A percentile compares a stretch with the other conserved stretches of the same genome.
phyloP scores from a whole-genome alignment of 35 echinoderm and acorn worm genomes.

The Ophioderma brevispina region DNA sequence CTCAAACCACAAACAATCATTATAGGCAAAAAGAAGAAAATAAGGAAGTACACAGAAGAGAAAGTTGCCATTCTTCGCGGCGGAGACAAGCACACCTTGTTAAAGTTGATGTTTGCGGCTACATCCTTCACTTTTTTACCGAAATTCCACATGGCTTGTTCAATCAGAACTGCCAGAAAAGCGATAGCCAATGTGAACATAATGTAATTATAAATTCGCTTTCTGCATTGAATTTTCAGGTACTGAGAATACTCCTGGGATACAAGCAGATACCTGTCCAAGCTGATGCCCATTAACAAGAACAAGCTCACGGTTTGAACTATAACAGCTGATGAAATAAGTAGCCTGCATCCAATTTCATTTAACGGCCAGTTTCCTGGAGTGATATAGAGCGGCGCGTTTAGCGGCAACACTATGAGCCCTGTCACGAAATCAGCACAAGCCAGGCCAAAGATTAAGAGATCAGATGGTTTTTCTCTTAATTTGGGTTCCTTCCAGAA shows the following conservation, averaged over 20 bases:
- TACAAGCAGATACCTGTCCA: background rate
- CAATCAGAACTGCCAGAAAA: background rate
- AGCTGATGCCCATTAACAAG: background rate
- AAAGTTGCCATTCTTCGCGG: background rate
- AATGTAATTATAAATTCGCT: background rate
- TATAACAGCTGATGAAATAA: background rate
- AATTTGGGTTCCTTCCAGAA: background rate
- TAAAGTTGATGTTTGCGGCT: background rate
- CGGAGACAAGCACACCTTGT: background rate
- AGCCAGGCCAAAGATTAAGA: background rate
- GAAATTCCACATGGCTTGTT: background rate
- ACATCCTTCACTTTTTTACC: background rate
- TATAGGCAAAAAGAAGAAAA: background rate
- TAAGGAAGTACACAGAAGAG: background rate
- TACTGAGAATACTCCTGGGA: background rate
- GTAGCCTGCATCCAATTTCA: background rate
- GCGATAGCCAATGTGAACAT: background rate
- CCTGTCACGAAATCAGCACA: background rate
- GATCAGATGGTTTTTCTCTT: background rate
- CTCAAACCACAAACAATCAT: background rate
- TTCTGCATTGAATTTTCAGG: background rate
- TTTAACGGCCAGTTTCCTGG: background rate
- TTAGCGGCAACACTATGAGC: background rate
- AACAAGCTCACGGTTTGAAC: background rate
- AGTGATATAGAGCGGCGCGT: background rate